Evolutionary conservation across 2,797 vertebrate genomes (phyloP).

Genomic region (Silurus aristotelis): DNA sequence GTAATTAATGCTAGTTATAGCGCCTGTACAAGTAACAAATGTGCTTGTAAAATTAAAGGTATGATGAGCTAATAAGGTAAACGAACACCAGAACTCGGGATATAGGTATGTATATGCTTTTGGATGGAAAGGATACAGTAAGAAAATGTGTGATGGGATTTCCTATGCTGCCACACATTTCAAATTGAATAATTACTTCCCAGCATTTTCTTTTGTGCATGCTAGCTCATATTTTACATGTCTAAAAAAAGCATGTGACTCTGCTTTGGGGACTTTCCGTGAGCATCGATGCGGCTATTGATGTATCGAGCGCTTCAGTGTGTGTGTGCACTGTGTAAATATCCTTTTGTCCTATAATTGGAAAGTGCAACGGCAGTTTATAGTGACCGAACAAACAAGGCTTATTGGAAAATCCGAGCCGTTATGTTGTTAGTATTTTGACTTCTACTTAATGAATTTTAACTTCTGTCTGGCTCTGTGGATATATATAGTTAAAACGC

Average conservation of each 20-base stretch:
- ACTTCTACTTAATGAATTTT: not conserved
- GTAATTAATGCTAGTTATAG: not conserved
- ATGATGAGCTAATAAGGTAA: not conserved
- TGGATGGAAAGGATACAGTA: not conserved
- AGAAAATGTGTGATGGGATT: not conserved
- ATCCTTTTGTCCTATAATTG: not conserved
- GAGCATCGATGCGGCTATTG: not conserved
- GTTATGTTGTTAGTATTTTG: not conserved
- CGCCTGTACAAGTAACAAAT: not conserved
- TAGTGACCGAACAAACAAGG: not conserved
- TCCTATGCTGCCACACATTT: not conserved
- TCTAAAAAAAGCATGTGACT: not conserved
- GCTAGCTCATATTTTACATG: not conserved
- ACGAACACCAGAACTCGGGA: not conserved
- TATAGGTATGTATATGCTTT: not conserved
- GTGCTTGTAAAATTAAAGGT: not conserved
- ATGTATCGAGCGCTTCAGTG: not conserved
- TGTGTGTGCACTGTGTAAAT: not conserved
- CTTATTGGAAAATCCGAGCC: not conserved
- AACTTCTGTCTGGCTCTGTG: not conserved
- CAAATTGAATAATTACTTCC: not conserved
- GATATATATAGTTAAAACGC: not conserved
- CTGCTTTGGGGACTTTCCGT: slow-evolving; percentile 16
- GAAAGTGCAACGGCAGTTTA: not conserved
- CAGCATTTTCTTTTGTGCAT: not conserved